phyloP scores from a whole-genome alignment of 2,888 invertebrate genomes.

The Agriopis aurantiaria region DNA sequence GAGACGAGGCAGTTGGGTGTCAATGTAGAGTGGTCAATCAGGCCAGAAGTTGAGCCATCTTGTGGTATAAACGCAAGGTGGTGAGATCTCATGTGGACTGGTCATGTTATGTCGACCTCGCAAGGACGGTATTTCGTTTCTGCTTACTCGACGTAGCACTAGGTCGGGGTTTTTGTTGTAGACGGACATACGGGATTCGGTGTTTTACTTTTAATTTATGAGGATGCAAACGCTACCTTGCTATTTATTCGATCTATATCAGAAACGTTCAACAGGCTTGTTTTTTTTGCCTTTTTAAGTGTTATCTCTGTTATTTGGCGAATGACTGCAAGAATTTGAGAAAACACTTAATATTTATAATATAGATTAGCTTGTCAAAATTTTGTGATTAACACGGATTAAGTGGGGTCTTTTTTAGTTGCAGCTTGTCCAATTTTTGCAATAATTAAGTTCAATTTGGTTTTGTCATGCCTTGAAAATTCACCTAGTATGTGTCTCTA shows the following conservation, averaged over 20 bases:
- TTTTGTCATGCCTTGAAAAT: too few relatives aligned
- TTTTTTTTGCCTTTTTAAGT: neutral
- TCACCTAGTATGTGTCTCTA: too few relatives aligned
- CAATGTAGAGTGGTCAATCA: constrained; percentile 33
- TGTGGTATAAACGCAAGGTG: constrained; percentile 42
- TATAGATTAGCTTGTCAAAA: too few relatives aligned
- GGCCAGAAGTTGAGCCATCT: constrained; percentile 31
- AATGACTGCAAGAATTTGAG: too few relatives aligned
- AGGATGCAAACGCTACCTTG: neutral
- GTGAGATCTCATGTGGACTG: constrained; percentile 38
- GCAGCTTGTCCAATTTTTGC: too few relatives aligned
- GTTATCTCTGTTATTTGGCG: too few relatives aligned
- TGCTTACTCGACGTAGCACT: constrained; percentile 75
- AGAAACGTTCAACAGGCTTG: neutral
- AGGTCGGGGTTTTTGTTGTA: constrained; percentile 73
- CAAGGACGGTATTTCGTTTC: constrained; percentile 82
- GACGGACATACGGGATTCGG: constrained; percentile 63
- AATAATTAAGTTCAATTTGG: too few relatives aligned
- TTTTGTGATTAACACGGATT: too few relatives aligned
- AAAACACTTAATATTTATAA: too few relatives aligned
- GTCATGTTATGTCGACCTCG: constrained; percentile 67
- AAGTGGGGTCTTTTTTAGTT: too few relatives aligned
- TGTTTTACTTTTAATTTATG: constrained; percentile 43
- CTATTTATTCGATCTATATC: neutral
- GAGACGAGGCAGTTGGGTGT: constrained; percentile 24